Evolutionary conservation across 2,113 vertebrate species (phyloP).

Genomic region (Fregetta grallaria): DNA sequence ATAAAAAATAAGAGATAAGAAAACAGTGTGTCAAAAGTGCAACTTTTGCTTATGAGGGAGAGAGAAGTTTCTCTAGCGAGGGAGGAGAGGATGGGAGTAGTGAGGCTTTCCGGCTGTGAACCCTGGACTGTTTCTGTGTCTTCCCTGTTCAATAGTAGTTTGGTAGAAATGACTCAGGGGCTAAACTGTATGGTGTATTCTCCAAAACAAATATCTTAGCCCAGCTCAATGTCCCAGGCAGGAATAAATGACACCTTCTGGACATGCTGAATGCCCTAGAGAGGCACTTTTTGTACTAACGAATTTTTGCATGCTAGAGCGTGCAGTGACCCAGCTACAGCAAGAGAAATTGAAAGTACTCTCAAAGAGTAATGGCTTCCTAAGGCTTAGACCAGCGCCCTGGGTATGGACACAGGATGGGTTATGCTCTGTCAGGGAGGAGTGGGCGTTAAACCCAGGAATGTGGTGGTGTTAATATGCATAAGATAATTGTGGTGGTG

Average conservation of each 20-base stretch:
- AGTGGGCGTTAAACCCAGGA: not conserved
- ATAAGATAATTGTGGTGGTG: not conserved
- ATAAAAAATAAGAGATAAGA: not conserved
- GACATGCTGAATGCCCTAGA: not conserved
- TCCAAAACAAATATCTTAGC: not conserved
- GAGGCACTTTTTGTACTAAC: not conserved
- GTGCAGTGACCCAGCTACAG: not conserved
- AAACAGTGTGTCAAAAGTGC: not conserved
- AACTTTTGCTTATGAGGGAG: not conserved
- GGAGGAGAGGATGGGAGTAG: not conserved
- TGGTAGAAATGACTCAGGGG: not conserved
- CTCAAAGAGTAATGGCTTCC: not conserved
- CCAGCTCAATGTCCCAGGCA: not conserved
- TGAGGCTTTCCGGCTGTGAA: not conserved
- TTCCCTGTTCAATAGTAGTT: not conserved
- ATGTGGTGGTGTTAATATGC: not conserved
- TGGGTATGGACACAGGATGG: not conserved
- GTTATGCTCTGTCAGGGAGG: not conserved
- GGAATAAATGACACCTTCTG: not conserved
- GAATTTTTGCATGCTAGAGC: not conserved
- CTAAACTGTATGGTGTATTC: not conserved
- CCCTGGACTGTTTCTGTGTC: not conserved
- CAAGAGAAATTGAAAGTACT: not conserved
- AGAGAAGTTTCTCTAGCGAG: not conserved
- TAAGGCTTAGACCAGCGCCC: not conserved